Evolutionary conservation across 2,797 vertebrate species (phyloP), one percentile per base, ranked within the genome.

Genomic region (Sebastiscus albofasciatus): DNA sequence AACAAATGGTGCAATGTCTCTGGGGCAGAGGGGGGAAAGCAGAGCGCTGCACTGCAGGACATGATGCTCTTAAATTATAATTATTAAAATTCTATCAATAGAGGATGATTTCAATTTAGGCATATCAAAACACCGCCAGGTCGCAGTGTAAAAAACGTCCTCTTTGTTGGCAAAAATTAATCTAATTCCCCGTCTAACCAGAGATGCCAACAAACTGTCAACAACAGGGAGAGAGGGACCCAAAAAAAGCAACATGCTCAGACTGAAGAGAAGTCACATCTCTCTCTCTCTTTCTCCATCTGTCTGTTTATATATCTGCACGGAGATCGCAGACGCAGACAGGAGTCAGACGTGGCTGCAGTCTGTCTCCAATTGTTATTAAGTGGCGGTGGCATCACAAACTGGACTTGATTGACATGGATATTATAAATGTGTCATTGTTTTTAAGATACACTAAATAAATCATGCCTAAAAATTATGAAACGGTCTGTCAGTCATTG

Each of bases 131-230:
- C 24, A 72, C 12, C 34, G 69, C 14, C 22, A 0, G 26, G 14
- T 60, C 68, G 14, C 39, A 29, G 59, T 39, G 26, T 72, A 76
- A 79, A 89, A 79, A 86, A 77, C 33, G 6, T 83, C 64, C 68
- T 71, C 6, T 33, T 72, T 86, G 87, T 81, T 29, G 69, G 75
- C 49, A 24, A 78, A 78, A 80, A 85, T 75, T 18, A 42, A 90
- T 85, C 71, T 60, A 67, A 82, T 77, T 83, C 67, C 31, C 61
- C 3, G 20, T 73, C 62, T 55, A 79, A 72, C 58, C 26, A 65
- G 60, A 75, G 72, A 34, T 2, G 86, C 88, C 88, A 90, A 87
- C 79, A 86, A 93, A 59, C 87, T 87, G 90, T 92, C 88, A 87
- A 83, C 84, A 83, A 83, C 67, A 58, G 75, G 70, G 78, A 79